Base-by-base conservation (phyloP, 2,888 invertebrate species). In the Ormyrus thymus region DNA sequence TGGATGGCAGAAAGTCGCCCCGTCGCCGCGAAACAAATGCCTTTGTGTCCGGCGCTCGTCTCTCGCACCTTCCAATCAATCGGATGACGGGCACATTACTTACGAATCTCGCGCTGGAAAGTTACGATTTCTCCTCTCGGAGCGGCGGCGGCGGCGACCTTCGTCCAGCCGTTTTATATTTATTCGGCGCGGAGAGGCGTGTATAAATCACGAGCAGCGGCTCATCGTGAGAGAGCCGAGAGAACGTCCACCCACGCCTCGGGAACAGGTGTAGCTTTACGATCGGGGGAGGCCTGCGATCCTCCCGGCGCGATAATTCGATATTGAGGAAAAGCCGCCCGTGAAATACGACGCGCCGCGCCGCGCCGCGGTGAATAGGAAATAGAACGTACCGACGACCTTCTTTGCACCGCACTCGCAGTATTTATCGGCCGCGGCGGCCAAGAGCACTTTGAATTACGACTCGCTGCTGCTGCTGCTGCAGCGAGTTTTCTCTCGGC, bases 401-500 rank as follows among this genome's bases (percentile, higher is more conserved):
- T 77, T 71, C 76, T 64, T 71, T 59, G 65, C 71, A n/a, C 13
- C 29, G n/a, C 53, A 64, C 70, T 51, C 48, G 56, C 62, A 69
- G 69, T 77, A 77, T 77, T 77, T 77, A 77, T 77, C 71, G 76
- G 51, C 59, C 59, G 58, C 59, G 53, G 76, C 73, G 45, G 46
- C 58, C 59, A 11, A n/a, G 29, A 29, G 29, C 62, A 13, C 66
- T 72, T 77, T 77, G 77, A 77, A 72, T 77, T 77, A 77, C 72
- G 77, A 72, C 77, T 77, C 66, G 58, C 43, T 50, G 29, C 29
- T 29, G 29, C 29, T 29, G 29, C 29, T 29, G 29, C 29, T 29
- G 29, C 29, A 4, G 29, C 29, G 29, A 29, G 29, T 29, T 29
- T 29, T 29, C 29, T 29, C 29, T 29, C 29, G 2, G 29, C 29